Evolutionary conservation across 2,113 vertebrate genomes (phyloP).

Genomic region (Calcarius ornatus): DNA sequence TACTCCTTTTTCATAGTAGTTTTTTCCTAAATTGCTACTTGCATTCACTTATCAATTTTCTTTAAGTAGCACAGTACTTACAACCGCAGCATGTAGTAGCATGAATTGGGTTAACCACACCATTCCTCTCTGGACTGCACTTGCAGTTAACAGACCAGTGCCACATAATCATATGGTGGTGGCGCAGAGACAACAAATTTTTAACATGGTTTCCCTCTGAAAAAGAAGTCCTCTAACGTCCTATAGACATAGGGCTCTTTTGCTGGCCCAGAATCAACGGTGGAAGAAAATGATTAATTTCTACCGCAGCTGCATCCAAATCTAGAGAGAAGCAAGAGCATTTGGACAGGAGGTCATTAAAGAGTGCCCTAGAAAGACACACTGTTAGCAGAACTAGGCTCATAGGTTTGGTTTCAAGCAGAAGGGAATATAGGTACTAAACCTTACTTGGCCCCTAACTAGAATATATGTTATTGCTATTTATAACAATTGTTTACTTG

Average conservation of each 20-base stretch:
- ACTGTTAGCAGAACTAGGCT: not conserved
- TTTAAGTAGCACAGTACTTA: not conserved
- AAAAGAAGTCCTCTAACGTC: not conserved
- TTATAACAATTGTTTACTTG: not conserved
- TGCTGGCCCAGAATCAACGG: not conserved
- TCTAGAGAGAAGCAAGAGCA: not conserved
- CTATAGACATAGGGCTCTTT: not conserved
- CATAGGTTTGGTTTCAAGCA: not conserved
- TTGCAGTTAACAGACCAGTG: not conserved
- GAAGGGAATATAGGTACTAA: not conserved
- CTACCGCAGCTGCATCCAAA: not conserved
- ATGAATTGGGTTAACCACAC: not conserved
- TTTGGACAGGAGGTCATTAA: not conserved
- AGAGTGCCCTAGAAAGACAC: not conserved
- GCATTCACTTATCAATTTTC: conserved; percentile 6
- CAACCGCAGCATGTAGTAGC: not conserved
- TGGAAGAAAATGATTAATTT: not conserved
- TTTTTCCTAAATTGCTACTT: conserved; percentile 5
- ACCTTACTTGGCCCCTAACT: not conserved
- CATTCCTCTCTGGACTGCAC: not conserved
- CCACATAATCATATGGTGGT: not conserved
- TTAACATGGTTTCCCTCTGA: not conserved
- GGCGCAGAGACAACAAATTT: not conserved
- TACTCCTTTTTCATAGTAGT: not conserved
- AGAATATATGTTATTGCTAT: not conserved